These are phyloP conservation scores for Caenorhabditis latens DNA, from an alignment of 1,140 invertebrate genomes.

Conservation along the genomic window DNA sequence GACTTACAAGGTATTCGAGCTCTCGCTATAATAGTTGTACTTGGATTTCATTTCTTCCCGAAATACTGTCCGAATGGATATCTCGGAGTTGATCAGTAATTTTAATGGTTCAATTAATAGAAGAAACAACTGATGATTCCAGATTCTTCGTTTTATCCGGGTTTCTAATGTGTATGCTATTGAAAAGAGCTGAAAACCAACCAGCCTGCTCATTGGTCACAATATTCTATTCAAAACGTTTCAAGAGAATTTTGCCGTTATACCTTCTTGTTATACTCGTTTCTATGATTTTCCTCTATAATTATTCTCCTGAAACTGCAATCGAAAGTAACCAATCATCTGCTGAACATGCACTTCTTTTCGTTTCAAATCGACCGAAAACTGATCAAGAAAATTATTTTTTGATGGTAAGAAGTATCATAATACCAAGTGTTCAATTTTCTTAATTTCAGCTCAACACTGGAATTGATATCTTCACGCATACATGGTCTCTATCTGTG, in stretches of 20 bases:
- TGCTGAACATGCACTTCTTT: constrained; percentile 22
- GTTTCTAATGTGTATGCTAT: constrained; percentile 13
- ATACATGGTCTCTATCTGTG: constrained; percentile 21
- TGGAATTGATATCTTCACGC: constrained; percentile 14
- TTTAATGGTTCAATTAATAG: background rate
- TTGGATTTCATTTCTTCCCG: constrained; percentile 41
- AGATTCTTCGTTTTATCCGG: constrained; percentile 20
- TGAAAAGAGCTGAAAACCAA: background rate
- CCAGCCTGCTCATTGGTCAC: background rate
- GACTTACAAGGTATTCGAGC: constrained; percentile 25
- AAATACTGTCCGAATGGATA: constrained; percentile 9
- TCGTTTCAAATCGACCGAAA: constrained; percentile 34
- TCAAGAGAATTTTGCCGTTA: constrained; percentile 26
- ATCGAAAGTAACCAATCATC: constrained; percentile 22
- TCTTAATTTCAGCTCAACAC: background rate
- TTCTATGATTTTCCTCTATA: constrained; percentile 39
- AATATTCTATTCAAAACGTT: background rate
- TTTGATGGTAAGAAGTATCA: background rate
- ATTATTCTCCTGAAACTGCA: constrained; percentile 20
- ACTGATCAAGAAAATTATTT: constrained; percentile 21
- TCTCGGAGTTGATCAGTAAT: constrained; percentile 35
- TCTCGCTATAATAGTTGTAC: background rate
- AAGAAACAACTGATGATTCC: background rate
- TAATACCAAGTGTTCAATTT: background rate
- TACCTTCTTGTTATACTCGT: constrained; percentile 36